Evolutionary conservation across 1,140 invertebrate species (phyloP).

Genomic region (Heliconius eleuchia): DNA sequence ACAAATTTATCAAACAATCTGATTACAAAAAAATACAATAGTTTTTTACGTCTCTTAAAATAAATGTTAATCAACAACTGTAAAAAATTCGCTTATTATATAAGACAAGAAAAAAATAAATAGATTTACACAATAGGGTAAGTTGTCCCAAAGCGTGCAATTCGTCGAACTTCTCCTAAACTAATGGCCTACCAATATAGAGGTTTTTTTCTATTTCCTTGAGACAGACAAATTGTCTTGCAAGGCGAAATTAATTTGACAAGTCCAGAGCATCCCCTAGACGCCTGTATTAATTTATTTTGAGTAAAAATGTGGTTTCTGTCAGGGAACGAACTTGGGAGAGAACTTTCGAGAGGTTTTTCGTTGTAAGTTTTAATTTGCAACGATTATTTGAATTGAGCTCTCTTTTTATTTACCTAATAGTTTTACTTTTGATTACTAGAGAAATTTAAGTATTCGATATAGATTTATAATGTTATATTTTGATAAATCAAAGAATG

Average conservation of each 20-base stretch:
- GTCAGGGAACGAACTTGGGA: constrained; percentile 41
- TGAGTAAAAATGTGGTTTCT: constrained; percentile 70
- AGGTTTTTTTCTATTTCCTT: constrained; percentile 60
- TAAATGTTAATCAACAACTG: not conserved
- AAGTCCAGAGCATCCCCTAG: constrained; percentile 66
- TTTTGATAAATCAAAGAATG: too few relatives aligned
- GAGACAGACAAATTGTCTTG: constrained; percentile 73
- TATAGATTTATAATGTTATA: too few relatives aligned
- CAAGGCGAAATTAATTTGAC: constrained; percentile 78
- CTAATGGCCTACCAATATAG: constrained; percentile 63
- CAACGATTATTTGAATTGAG: not conserved
- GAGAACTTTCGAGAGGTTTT: not conserved
- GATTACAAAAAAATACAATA: not conserved
- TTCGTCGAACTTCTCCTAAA: constrained; percentile 46
- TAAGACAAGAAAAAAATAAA: not conserved
- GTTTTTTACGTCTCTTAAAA: not conserved
- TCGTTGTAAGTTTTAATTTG: not conserved
- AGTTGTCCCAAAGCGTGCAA: constrained; percentile 28
- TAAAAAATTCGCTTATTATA: not conserved
- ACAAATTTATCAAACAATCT: not conserved
- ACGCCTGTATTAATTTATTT: constrained; percentile 76
- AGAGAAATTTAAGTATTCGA: too few relatives aligned
- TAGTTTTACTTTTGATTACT: too few relatives aligned
- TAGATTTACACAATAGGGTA: constrained; percentile 6
- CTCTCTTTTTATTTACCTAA: not conserved